Base-by-base conservation (phyloP, 2,113 vertebrate species). In the Bufo bufo region DNA sequence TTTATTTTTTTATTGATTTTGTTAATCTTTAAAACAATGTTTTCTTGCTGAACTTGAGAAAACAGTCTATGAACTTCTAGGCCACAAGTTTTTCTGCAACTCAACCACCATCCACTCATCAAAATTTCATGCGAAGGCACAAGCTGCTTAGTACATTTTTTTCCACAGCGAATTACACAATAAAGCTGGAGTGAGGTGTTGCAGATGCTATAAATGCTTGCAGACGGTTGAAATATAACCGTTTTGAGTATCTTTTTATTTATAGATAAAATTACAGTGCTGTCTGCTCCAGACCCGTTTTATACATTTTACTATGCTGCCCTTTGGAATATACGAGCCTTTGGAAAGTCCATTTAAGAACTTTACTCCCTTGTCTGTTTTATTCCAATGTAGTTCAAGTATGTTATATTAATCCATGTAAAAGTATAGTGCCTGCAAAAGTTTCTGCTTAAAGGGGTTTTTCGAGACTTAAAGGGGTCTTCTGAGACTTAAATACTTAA, bases 91-190 rank as follows among this genome's bases (percentile, higher is more conserved):
- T 80, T 80, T 58, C 54, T 58, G 52, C 77, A 43, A 3, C 77
- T 58, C 1, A 54, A 59, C n/a, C 59, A 80, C 77, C 54, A 80
- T 59, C 77, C 14, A 80, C 11, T 58, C 77, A 58, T 80, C 52
- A 58, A 80, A 80, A 58, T 56, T 80, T 80, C 52, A 80, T 80
- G 77, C 43, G 23, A 8, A 80, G 77, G 13, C 77, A 8, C n/a
- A 58, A 80, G 77, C 72, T 75, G 72, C 72, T 58, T 80, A 59
- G 77, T 80, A 58, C 52, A 58, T 80, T 80, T 58, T 79, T 58
- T 17, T 80, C n/a, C 77, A 16, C 77, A 43, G 77, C 43, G 77
- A 58, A 80, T 58, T 80, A 16, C 54, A 58, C 52, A 58, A 23
- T 59, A 59, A 58, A 58, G 77, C 77, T 59, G n/a, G 11, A 0